Base-by-base conservation (phyloP, 2,113 vertebrate species). In the Marmota flaviventris region DNA sequence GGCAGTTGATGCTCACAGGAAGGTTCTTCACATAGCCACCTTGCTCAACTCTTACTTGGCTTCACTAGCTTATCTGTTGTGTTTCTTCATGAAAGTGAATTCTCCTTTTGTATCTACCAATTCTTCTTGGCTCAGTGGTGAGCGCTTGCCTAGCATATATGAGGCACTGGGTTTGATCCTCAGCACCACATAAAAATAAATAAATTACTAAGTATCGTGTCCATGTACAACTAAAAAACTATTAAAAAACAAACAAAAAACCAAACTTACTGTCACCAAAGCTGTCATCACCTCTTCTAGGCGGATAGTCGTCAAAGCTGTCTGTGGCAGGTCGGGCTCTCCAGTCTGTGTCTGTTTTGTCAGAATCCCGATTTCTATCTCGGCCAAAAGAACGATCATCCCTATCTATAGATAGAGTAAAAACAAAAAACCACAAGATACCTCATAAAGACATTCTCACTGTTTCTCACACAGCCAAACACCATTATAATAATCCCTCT, bases 331-430 rank as follows among this genome's bases (percentile, higher is more conserved):
- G 99, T 8, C 99, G 99, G 81, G 99, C 99, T 96, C 99, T 99
- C 99, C 99, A 99, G 97, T 99, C 99, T 42, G 98, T 99, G 98
- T 99, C 99, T 1, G 99, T 99, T 98, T 99, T 99, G 98, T 99
- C 99, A 12, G 99, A 99, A 91, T 98, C 98, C 48, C 99, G 97
- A 89, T 99, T 98, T 65, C 99, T 99, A 96, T 99, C 99, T 67
- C 99, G 98, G 91, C 99, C 99, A 10, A 99, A 99, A 53, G 95
- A 97, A 24, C 99, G 99, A 77, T 99, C 98, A 67, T 99, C 99
- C 97, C 99, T 98, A 45, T 45, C 42, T 99, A 97, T 0, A 65
- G 12, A 39, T 8, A 53, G 0, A 93, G 32, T 79, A 11, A 53
- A 82, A 65, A 69, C 8, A 82, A 79, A 94, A 67, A 67, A 22